A percentile compares a stretch with the other conserved stretches of the same genome.
Evolutionary conservation across 2,888 invertebrate species (phyloP).

Genomic region (Eupithecia tripunctaria): DNA sequence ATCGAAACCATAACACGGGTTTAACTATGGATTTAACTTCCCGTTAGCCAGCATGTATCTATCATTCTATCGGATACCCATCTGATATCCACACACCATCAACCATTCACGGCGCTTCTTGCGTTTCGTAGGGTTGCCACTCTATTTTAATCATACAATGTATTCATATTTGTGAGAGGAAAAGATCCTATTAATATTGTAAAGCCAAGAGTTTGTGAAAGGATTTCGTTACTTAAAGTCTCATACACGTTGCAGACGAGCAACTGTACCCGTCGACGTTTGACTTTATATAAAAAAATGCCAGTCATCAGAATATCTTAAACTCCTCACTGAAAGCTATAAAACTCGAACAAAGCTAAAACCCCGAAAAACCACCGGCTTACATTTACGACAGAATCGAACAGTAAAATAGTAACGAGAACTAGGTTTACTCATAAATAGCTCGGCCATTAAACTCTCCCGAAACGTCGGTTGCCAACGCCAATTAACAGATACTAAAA

Average conservation of each 20-base stretch:
- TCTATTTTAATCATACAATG: background rate
- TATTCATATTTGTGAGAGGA: no score
- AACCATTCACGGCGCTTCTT: constrained; percentile 39
- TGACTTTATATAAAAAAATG: no score
- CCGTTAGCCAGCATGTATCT: constrained; percentile 34
- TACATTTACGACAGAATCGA: constrained; percentile 3
- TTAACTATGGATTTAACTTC: constrained; percentile 10
- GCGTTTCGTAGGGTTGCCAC: constrained; percentile 38
- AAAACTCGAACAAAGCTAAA: background rate
- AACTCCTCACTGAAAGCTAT: background rate
- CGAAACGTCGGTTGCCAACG: constrained; percentile 4
- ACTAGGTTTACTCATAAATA: constrained; percentile 7
- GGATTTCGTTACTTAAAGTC: no score
- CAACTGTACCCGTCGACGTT: no score
- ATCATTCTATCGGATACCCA: constrained; percentile 33
- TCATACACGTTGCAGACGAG: no score
- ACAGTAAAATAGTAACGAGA: background rate
- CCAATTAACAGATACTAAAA: constrained; percentile 32
- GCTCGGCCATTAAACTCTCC: background rate
- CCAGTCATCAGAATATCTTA: background rate
- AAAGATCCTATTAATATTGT: no score
- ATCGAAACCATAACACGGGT: constrained; percentile 5
- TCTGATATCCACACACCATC: constrained; percentile 40
- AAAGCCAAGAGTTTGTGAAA: no score
- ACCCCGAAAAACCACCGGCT: background rate